Conservation (phyloP, 2,888 invertebrate genomes). For the Silvanus unidentatus region DNA sequence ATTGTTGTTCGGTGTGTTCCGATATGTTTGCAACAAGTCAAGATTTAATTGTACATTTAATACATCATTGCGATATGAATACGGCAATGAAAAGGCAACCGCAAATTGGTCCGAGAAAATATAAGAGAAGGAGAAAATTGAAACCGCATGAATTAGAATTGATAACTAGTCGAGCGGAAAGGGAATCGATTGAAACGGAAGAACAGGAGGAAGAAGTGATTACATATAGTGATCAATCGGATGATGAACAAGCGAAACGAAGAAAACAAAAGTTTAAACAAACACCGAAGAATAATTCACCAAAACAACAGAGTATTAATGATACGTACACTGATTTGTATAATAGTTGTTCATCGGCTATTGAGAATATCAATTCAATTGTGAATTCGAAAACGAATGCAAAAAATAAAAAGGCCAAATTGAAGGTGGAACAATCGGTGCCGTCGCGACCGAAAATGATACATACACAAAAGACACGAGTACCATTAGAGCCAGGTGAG, state of each 20-base stretch:
- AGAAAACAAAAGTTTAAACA: constrained; percentile 28
- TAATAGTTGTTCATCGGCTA: constrained; percentile 47
- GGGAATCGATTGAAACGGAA: constrained; percentile 21
- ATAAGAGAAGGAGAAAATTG: constrained; percentile 71
- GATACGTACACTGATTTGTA: constrained; percentile 47
- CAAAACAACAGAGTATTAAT: constrained; percentile 26
- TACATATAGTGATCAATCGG: constrained; percentile 29
- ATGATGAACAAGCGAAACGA: constrained; percentile 34
- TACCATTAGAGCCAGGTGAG: constrained; percentile 49
- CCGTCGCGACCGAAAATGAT: constrained; percentile 68
- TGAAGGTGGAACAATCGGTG: constrained; percentile 32
- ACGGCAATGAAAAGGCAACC: constrained; percentile 76
- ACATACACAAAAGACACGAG: constrained; percentile 63
- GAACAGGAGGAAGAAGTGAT: constrained; percentile 32
- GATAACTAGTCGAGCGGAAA: constrained; percentile 33
- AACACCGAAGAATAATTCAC: constrained; percentile 45
- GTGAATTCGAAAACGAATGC: constrained; percentile 42
- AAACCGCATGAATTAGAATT: constrained; percentile 58
- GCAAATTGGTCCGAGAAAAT: constrained; percentile 66
- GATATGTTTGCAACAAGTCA: constrained; percentile 64
- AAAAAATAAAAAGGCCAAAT: constrained; percentile 31
- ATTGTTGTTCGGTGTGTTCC: constrained; percentile 71
- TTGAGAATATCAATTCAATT: constrained; percentile 48
- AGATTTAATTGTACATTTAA: constrained; percentile 75
- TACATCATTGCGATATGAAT: constrained; percentile 80